Evolutionary conservation across 2,113 vertebrate genomes (phyloP).

Genomic region (Coturnix japonica): DNA sequence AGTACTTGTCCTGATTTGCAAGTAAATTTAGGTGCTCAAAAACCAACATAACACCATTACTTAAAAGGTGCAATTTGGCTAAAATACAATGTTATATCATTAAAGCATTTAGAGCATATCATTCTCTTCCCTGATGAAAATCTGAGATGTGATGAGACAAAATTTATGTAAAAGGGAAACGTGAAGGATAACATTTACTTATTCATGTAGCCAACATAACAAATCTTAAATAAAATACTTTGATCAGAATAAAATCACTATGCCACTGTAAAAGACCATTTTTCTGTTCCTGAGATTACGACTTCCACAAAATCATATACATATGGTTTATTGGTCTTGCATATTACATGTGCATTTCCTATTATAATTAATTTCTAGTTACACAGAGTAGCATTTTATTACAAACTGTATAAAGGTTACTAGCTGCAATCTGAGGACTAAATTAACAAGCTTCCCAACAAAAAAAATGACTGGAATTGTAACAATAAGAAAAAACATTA

Average conservation of each 20-base stretch:
- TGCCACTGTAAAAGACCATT: not conserved
- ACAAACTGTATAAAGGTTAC: not conserved
- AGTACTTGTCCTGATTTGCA: not conserved
- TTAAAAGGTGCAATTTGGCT: not conserved
- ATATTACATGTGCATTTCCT: not conserved
- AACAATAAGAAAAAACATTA: not conserved
- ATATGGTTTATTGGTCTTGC: not conserved
- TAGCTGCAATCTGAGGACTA: not conserved
- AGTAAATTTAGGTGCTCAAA: constrained; percentile 26
- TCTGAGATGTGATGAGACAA: not conserved
- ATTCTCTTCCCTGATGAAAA: constrained; percentile 9
- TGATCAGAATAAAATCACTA: constrained; percentile 11
- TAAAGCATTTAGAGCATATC: not conserved
- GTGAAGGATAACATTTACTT: not conserved
- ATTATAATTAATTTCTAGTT: not conserved
- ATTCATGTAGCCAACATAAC: not conserved
- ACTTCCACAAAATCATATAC: not conserved
- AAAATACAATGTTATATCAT: not conserved
- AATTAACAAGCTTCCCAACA: not conserved
- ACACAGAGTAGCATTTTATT: not conserved
- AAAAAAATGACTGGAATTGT: not conserved
- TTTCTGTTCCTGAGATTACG: not conserved
- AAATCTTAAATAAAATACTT: not conserved
- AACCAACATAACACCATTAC: constrained; percentile 24
- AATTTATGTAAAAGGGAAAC: not conserved